Base-by-base conservation (phyloP, 2,797 vertebrate genomes). In the Ficedula albicollis region DNA sequence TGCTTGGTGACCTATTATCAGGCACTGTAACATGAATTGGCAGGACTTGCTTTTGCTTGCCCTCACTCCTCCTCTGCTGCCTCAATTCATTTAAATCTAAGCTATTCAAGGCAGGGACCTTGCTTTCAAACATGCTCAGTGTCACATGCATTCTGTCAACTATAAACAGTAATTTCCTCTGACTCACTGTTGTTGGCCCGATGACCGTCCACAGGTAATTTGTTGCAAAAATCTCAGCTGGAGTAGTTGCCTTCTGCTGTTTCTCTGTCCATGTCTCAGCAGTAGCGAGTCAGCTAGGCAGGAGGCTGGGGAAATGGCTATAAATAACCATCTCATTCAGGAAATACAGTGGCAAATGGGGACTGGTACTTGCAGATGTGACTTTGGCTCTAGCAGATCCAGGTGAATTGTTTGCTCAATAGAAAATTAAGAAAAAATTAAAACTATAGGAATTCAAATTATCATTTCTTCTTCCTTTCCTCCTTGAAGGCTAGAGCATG, bases 101-200 rank as follows among this genome's bases (percentile, higher is more conserved):
- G 52, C 83, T 90, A 74, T 79, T 95, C 64, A 79, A 92, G 89
- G 80, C 94, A 93, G 49, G 82, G 77, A 93, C 93, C 89, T 92
- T 58, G 81, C 84, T 97, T 94, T 96, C 86, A 95, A 88, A 93
- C 87, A 91, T 49, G 73, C 62, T 84, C 46, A 23, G 70, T 94
- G 95, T 93, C 90, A 91, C 78, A 84, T 63, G 95, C 1, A 3
- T 81, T 69, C 73, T 86, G 58, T 87, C 84, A 93, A 91, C 79
- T 44, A 95, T 96, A 96, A 96, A 96, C 94, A 95, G 11, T 96
- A 93, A 97, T 97, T 96, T 93, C 82, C 89, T 96, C 82, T 97
- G 95, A 96, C 84, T 97, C 96, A 96, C n/a, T 67, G 38, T 52
- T 84, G 83, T 68, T 1, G 6, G 68, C 36, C 5, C 0, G 1